Conservation (phyloP, 2,113 vertebrate species). For the Xyliphius kryptos region DNA sequence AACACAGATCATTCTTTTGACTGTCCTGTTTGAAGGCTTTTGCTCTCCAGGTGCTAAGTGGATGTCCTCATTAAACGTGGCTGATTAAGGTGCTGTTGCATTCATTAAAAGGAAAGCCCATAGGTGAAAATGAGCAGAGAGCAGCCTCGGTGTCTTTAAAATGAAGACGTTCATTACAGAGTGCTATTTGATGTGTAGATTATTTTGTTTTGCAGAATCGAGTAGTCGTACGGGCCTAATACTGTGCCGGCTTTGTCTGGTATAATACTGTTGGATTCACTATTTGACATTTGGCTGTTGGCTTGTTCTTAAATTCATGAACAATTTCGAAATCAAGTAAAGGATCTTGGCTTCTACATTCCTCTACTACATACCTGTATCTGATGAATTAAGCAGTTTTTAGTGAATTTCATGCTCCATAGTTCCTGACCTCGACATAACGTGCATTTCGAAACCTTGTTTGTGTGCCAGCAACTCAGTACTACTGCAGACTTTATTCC, state of each 20-base stretch:
- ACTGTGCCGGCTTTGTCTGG: too few relatives aligned
- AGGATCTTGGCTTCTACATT: too few relatives aligned
- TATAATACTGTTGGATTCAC: too few relatives aligned
- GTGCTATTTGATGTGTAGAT: slow-evolving; percentile 9
- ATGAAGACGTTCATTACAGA: background rate
- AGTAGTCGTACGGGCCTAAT: too few relatives aligned
- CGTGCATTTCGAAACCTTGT: slow-evolving; percentile 32
- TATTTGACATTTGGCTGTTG: too few relatives aligned
- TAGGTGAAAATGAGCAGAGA: slow-evolving; percentile 31
- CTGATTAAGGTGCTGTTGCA: slow-evolving; percentile 40
- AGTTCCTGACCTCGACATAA: slow-evolving; percentile 40
- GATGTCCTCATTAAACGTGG: slow-evolving; percentile 47
- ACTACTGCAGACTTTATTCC: slow-evolving; percentile 31
- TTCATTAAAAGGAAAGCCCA: slow-evolving; percentile 31
- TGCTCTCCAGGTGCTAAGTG: slow-evolving; percentile 45
- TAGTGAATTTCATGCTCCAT: slow-evolving; percentile 29
- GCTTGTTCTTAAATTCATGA: too few relatives aligned
- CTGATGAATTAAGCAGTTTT: slow-evolving; percentile 28
- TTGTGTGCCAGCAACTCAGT: slow-evolving; percentile 43
- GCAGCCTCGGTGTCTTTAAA: slow-evolving; percentile 1
- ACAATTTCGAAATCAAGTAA: too few relatives aligned
- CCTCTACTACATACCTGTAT: slow-evolving; percentile 28
- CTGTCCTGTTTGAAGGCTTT: slow-evolving; percentile 31
- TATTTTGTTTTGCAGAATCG: too few relatives aligned
- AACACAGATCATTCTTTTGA: slow-evolving; percentile 43